phyloP scores from a whole-genome alignment of 2,797 vertebrate species.

The Phaenicophaeus curvirostris region DNA sequence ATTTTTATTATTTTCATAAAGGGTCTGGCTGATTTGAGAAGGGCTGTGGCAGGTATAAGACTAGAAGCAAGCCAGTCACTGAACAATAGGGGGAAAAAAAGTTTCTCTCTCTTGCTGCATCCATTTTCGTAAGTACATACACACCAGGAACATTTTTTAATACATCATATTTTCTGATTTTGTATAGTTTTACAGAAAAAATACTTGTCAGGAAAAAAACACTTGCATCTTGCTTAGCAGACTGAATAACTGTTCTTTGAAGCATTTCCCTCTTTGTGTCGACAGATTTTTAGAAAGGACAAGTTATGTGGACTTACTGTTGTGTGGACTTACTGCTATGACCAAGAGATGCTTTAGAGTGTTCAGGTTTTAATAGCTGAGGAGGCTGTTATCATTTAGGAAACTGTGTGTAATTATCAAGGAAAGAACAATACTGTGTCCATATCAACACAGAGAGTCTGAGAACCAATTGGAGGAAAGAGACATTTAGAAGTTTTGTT shows the following conservation, averaged over 20 bases:
- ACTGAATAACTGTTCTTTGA: neutral
- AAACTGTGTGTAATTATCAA: neutral
- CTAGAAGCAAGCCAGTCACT: neutral
- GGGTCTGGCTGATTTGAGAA: neutral
- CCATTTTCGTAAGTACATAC: neutral
- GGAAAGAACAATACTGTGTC: neutral
- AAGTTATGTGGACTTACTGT: neutral
- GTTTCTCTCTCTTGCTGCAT: neutral
- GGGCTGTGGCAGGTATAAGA: neutral
- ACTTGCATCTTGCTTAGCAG: neutral
- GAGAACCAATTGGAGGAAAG: neutral
- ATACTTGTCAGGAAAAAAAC: accelerated
- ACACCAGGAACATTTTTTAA: neutral
- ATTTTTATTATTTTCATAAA: neutral
- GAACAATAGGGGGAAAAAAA: neutral
- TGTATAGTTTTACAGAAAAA: neutral
- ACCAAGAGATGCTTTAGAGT: neutral
- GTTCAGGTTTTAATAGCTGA: neutral
- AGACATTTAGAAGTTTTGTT: neutral
- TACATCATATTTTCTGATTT: neutral
- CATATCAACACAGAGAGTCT: neutral
- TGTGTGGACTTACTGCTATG: neutral
- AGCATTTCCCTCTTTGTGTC: neutral
- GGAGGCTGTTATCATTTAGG: neutral
- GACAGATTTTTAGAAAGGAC: neutral